Evolutionary conservation across 2,888 invertebrate genomes (phyloP).

Genomic region (Leucoma salicis): DNA sequence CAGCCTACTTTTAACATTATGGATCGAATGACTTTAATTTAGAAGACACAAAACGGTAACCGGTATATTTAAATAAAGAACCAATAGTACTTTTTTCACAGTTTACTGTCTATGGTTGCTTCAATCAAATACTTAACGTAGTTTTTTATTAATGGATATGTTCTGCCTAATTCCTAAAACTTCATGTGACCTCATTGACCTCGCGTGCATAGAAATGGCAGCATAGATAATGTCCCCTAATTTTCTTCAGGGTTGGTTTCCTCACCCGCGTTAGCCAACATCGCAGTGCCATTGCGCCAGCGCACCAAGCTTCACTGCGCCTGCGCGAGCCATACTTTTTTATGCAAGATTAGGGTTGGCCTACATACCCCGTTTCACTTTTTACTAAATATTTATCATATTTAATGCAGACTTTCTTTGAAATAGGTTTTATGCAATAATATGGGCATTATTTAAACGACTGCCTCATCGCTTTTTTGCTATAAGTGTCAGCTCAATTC

Average conservation of each 20-base stretch:
- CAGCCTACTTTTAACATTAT: too few species aligned
- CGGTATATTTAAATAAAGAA: too few species aligned
- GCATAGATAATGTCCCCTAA: slow-evolving; percentile 38
- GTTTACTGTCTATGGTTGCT: too few species aligned
- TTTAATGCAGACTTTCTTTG: slow-evolving; percentile 9
- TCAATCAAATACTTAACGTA: too few species aligned
- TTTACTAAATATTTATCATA: slow-evolving; percentile 23
- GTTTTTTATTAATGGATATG: too few species aligned
- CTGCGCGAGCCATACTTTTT: slow-evolving; percentile 38
- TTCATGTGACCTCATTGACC: slow-evolving; percentile 15
- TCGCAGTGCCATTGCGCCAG: slow-evolving; percentile 30
- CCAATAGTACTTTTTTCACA: too few species aligned
- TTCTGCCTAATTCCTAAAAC: neutral
- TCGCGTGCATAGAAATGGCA: slow-evolving; percentile 23
- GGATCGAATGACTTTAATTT: too few species aligned
- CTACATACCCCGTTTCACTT: slow-evolving; percentile 39
- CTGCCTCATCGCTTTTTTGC: too few species aligned
- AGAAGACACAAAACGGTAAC: too few species aligned
- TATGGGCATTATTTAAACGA: neutral
- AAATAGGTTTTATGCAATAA: neutral
- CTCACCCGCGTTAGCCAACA: slow-evolving; percentile 39
- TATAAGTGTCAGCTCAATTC: too few species aligned
- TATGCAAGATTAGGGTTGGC: slow-evolving; percentile 56
- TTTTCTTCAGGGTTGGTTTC: slow-evolving; percentile 48
- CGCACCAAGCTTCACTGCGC: slow-evolving; percentile 42